These are phyloP conservation scores for Microctenopoma steveboyesi DNA, from an alignment of 2,797 vertebrate genomes.

Conservation along the genomic window DNA sequence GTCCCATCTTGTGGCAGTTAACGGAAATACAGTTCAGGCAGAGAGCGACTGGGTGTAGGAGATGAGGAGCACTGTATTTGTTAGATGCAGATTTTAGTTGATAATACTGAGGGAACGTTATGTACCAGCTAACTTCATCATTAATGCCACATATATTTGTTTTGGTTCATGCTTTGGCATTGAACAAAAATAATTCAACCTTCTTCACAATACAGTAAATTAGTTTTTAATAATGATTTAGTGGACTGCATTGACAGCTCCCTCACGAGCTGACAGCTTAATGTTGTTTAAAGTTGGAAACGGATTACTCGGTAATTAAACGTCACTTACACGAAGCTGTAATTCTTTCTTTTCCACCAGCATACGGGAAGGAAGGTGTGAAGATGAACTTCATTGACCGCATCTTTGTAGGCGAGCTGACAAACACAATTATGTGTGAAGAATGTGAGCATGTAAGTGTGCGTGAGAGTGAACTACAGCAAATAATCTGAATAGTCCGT, in stretches of 20 bases:
- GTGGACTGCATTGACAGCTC: too few relatives aligned
- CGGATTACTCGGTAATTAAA: background rate
- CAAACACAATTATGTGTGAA: slow-evolving; percentile 99
- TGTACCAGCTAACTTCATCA: background rate
- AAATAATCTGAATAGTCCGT: background rate
- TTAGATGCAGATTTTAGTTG: background rate
- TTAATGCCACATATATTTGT: background rate
- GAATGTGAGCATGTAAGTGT: slow-evolving; percentile 96
- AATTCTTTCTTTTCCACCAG: slow-evolving; percentile 74
- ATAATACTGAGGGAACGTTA: background rate
- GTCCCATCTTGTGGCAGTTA: slow-evolving; percentile 79
- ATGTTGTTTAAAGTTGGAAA: too few relatives aligned
- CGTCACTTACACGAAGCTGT: background rate
- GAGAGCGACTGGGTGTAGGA: background rate
- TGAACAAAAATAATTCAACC: background rate
- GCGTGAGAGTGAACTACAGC: background rate
- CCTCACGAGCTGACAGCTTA: too few relatives aligned
- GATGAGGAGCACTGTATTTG: background rate
- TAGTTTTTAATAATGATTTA: too few relatives aligned
- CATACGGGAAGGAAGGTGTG: slow-evolving; percentile 97
- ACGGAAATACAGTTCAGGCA: slow-evolving; percentile 33
- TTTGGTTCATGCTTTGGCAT: background rate
- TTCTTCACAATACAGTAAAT: background rate
- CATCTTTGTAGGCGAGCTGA: slow-evolving; percentile 98
- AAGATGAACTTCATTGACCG: slow-evolving; percentile 98